phyloP scores from a whole-genome alignment of 2,888 invertebrate species.

The Dynastes maya region DNA sequence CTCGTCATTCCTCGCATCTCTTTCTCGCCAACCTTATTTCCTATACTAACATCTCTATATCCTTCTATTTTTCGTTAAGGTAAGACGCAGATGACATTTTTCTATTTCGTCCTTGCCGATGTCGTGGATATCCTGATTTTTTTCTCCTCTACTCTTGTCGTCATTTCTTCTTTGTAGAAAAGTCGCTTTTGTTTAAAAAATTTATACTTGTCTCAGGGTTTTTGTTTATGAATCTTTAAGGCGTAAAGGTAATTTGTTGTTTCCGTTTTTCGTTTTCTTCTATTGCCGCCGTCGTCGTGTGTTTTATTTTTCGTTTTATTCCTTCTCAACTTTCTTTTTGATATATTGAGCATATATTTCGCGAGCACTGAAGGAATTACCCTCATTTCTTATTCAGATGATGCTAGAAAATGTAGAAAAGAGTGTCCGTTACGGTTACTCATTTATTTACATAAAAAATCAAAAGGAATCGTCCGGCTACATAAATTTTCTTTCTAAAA shows the following conservation, averaged over 20 bases:
- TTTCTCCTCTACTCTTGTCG: conserved; percentile 6
- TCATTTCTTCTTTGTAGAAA: conserved; percentile 35
- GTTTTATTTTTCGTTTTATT: conserved; percentile 26
- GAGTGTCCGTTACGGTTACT: conserved; percentile 38
- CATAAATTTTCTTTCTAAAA: not conserved
- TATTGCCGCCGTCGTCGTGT: conserved; percentile 10
- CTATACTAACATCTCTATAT: conserved; percentile 56
- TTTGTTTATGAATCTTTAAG: conserved; percentile 50
- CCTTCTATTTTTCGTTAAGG: conserved; percentile 8
- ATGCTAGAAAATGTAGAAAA: conserved; percentile 29
- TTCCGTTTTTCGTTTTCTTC: conserved; percentile 38
- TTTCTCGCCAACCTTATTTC: not conserved
- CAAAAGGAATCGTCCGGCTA: conserved; percentile 10
- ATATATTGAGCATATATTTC: conserved; percentile 25
- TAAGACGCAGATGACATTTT: conserved; percentile 45
- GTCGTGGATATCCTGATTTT: conserved; percentile 17
- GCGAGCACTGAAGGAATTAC: conserved; percentile 42
- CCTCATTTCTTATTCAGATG: conserved; percentile 44
- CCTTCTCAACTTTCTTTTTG: conserved; percentile 26
- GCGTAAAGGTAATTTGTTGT: conserved; percentile 43
- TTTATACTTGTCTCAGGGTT: conserved; percentile 46
- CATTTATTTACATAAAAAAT: conserved; percentile 44
- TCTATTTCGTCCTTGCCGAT: conserved; percentile 9
- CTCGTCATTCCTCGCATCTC: conserved; percentile 13
- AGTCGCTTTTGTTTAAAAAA: conserved; percentile 45